phyloP scores from a whole-genome alignment of 1,140 invertebrate genomes.

The Drosophila sturtevanti region DNA sequence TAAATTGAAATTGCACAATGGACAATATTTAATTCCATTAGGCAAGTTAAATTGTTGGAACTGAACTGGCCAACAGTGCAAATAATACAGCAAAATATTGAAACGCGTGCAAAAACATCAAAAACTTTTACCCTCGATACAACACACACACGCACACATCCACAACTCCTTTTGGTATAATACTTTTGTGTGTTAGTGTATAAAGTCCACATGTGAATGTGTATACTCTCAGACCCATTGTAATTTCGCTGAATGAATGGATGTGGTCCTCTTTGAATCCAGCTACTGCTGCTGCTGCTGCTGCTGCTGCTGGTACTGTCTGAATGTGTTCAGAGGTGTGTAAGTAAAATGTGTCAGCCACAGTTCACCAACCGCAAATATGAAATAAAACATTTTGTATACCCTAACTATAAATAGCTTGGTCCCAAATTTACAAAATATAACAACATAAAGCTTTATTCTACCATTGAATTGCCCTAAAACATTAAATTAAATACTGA shows the following conservation, averaged over 20 bases:
- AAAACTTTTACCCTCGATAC: conserved; percentile 21
- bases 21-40: conserved; percentile 69
- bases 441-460: too few relatives aligned
- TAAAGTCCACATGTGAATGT: neutral
- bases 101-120: conserved; percentile 33
- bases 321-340: conserved; percentile 34
- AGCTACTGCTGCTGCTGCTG: neutral
- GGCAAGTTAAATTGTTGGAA: conserved; percentile 47
- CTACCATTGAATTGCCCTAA: too few relatives aligned
- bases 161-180: conserved; percentile 26
- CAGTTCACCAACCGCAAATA: conserved; percentile 29
- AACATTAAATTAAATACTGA: too few relatives aligned
- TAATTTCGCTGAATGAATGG: neutral
- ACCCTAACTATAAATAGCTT: neutral
- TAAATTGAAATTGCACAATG: conserved; percentile 55
- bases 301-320: neutral
- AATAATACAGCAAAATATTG: conserved; percentile 36
- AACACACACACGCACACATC: neutral
- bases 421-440: neutral
- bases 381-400: conserved; percentile 1
- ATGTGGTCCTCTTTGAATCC: too few relatives aligned
- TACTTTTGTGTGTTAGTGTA: conserved; percentile 23
- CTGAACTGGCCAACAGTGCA: neutral
- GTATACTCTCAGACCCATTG: neutral
- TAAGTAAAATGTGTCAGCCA: conserved; percentile 52